These are phyloP conservation scores for Tolmerus cingulatus DNA, from an alignment of 2,888 invertebrate genomes.

Conservation along the genomic window DNA sequence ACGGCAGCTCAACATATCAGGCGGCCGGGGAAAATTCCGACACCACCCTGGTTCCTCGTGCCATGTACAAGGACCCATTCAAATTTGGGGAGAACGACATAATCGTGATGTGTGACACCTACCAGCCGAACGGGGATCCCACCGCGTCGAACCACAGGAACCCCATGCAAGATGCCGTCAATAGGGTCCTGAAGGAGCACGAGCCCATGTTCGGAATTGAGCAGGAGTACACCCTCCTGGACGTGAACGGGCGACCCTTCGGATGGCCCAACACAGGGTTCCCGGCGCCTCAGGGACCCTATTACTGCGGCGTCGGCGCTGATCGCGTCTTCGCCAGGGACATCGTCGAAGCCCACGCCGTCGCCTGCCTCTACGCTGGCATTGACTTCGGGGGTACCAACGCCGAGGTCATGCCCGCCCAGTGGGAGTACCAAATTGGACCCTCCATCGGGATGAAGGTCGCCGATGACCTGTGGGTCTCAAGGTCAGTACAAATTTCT, in stretches of 20 bases:
- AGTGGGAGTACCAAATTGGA: slow-evolving; percentile 76
- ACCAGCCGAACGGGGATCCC: slow-evolving; percentile 66
- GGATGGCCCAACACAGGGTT: slow-evolving; percentile 78
- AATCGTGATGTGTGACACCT: slow-evolving; percentile 80
- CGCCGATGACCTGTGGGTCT: slow-evolving; percentile 71
- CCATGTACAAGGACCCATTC: slow-evolving; percentile 83
- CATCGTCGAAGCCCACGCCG: slow-evolving; percentile 79
- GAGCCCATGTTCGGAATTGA: slow-evolving; percentile 80
- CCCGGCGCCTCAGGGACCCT: slow-evolving; percentile 77
- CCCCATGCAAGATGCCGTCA: slow-evolving; percentile 65
- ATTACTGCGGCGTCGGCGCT: slow-evolving; percentile 86
- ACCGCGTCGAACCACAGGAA: slow-evolving; percentile 65
- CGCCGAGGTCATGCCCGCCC: slow-evolving; percentile 84
- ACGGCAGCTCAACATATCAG: slow-evolving; percentile 77
- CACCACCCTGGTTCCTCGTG: slow-evolving; percentile 77
- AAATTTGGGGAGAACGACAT: slow-evolving; percentile 74
- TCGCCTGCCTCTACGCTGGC: slow-evolving; percentile 78
- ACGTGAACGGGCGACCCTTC: slow-evolving; percentile 70
- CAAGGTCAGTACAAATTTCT: slow-evolving; percentile 50
- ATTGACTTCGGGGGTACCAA: slow-evolving; percentile 80
- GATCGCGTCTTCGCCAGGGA: slow-evolving; percentile 80
- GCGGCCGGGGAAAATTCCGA: slow-evolving; percentile 74
- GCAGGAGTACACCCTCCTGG: slow-evolving; percentile 70
- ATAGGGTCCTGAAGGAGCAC: slow-evolving; percentile 67
- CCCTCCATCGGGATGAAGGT: slow-evolving; percentile 70